Evolutionary conservation across 2,888 invertebrate species (phyloP).

Genomic region (Idaea aversata): DNA sequence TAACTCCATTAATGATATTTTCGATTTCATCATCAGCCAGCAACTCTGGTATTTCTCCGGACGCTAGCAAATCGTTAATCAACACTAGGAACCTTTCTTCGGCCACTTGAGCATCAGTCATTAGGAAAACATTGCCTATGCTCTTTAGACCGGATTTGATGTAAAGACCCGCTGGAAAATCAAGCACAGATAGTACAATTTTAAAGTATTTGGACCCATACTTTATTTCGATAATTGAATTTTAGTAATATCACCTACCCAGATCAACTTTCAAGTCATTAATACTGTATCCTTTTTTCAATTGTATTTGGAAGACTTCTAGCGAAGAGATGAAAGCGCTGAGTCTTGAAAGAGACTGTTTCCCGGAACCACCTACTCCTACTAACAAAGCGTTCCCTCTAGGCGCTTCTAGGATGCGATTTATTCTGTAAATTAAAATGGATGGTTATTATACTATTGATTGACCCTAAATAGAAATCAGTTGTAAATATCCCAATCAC

Average conservation of each 20-base stretch:
- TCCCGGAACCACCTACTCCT: conserved; percentile 97
- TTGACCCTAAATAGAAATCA: too few relatives aligned
- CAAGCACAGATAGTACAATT: not conserved
- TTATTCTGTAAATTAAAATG: conserved; percentile 81
- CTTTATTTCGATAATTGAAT: conserved; percentile 7
- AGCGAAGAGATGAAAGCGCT: conserved; percentile 94
- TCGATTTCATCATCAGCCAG: conserved; percentile 95
- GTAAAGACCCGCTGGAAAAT: conserved; percentile 84
- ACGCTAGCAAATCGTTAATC: conserved; percentile 95
- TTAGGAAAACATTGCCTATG: conserved; percentile 91
- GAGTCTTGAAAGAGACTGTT: conserved; percentile 93
- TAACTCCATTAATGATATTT: conserved; percentile 88
- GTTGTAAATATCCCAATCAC: too few relatives aligned
- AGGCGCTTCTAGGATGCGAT: conserved; percentile 94
- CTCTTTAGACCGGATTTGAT: conserved; percentile 92
- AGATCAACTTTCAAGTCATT: conserved; percentile 88
- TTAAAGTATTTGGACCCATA: too few relatives aligned
- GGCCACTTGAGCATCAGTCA: conserved; percentile 96
- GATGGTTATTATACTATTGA: too few relatives aligned
- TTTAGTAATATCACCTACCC: conserved; percentile 39
- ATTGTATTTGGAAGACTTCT: conserved; percentile 95
- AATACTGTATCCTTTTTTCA: conserved; percentile 93
- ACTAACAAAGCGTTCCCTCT: conserved; percentile 95
- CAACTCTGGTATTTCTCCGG: conserved; percentile 95
- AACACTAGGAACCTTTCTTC: conserved; percentile 95